Evolutionary conservation across 2,113 vertebrate species (phyloP).

Genomic region (Trematomus loennbergii): DNA sequence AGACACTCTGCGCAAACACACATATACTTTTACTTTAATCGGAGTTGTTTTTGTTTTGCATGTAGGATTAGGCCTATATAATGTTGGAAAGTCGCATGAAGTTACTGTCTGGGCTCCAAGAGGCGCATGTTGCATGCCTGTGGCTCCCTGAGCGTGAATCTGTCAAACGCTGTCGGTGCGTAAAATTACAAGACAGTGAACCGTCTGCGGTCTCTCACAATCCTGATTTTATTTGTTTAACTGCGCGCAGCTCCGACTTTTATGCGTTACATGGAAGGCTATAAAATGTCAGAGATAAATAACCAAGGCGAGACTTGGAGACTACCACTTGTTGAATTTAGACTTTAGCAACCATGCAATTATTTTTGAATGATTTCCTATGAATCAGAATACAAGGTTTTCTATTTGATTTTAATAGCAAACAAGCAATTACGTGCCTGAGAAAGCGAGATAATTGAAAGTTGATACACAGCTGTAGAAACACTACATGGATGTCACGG

Average conservation of each 20-base stretch:
- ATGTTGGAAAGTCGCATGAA: neutral
- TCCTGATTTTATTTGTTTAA: slow-evolving; percentile 21
- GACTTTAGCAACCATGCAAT: too few species aligned
- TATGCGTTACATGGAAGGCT: slow-evolving; percentile 21
- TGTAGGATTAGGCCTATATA: too few species aligned
- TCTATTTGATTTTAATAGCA: slow-evolving; percentile 3
- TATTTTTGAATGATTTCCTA: neutral
- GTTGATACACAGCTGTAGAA: slow-evolving; percentile 22
- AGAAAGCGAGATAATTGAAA: slow-evolving; percentile 28
- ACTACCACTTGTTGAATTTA: slow-evolving; percentile 4
- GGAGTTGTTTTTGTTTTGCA: too few species aligned
- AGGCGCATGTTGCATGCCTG: slow-evolving; percentile 38
- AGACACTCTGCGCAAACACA: slow-evolving; percentile 38
- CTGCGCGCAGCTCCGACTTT: slow-evolving; percentile 18
- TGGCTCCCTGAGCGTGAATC: slow-evolving; percentile 27
- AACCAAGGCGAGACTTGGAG: slow-evolving; percentile 18
- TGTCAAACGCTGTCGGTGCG: slow-evolving; percentile 1
- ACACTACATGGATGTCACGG: neutral
- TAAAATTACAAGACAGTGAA: slow-evolving; percentile 47
- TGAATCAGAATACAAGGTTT: neutral
- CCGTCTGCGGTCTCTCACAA: slow-evolving; percentile 66
- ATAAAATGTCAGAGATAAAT: slow-evolving; percentile 49
- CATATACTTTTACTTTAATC: too few species aligned
- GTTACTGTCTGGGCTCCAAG: neutral
- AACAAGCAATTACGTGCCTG: slow-evolving; percentile 16